These are phyloP conservation scores for Chorisops tibialis DNA, from an alignment of 2,888 invertebrate species.

Conservation along the genomic window DNA sequence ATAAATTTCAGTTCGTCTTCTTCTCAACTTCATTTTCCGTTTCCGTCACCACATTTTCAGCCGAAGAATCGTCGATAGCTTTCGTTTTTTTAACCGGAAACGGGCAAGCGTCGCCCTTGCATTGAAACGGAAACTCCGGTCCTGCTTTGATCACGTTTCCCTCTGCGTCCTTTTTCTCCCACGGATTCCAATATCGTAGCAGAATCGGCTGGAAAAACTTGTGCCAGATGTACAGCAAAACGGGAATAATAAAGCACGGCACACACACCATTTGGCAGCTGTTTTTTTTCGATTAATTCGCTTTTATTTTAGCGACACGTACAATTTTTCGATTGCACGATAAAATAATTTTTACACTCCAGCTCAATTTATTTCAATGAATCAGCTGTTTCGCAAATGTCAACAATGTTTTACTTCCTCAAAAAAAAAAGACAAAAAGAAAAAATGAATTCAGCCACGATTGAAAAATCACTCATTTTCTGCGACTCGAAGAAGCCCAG, in stretches of 20 bases:
- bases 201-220: constrained; percentile 79
- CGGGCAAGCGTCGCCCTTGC: constrained; percentile 58
- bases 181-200: constrained; percentile 78
- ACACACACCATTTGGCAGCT: constrained; percentile 69
- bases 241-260: constrained; percentile 80
- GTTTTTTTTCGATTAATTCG: neutral
- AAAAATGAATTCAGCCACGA: no score
- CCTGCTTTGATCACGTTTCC: constrained; percentile 55
- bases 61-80: neutral
- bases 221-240: constrained; percentile 79
- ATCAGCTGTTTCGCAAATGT: no score
- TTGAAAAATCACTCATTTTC: no score
- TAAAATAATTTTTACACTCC: no score
- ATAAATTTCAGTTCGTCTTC: neutral
- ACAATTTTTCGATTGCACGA: no score
- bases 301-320: no score
- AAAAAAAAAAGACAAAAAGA: no score
- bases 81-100: constrained; percentile 40
- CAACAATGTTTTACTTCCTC: no score
- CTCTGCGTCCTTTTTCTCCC: constrained; percentile 63
- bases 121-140: constrained; percentile 60
- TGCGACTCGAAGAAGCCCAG: no score
- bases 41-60: no score
- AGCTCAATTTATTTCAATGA: no score
- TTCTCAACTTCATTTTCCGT: no score